Base-by-base conservation (phyloP, 2,113 vertebrate species). In the Jacana jacana region DNA sequence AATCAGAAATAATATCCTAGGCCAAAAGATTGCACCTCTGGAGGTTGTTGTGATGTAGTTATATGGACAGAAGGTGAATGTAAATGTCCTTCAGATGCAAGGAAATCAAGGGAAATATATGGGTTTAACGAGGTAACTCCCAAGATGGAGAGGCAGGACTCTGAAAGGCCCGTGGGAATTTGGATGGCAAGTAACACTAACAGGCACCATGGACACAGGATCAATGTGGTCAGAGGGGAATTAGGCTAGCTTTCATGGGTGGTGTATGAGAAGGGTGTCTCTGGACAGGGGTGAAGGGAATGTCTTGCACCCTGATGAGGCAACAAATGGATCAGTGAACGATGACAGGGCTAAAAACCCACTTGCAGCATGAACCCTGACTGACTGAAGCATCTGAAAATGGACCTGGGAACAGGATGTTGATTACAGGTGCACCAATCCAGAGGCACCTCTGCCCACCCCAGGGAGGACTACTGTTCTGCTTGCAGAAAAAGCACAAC, bases 141-240 rank as follows among this genome's bases (percentile, higher is more conserved):
- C 48, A 60, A 54, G 54, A 71, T 1, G 7, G 39, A 66, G 49
- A 81, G 17, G 17, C 6, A 66, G 31, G 40, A n/a, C 13, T 72
- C 8, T 1, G 2, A 69, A 83, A 12, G 39, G 8, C 11, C 27
- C 0, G 0, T 46, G 28, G 75, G 13, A 64, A 20, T 65, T 54
- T 0, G 1, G 48, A 22, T 4, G 39, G 17, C 25, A 70, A 54
- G 33, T 17, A 46, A 13, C 30, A 49, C 16, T 51, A 64, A 46
- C 46, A 88, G 37, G 9, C 8, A 25, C 30, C 14, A 2, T 2
- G 6, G 42, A 79, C 12, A 33, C 15, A 48, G 9, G 30, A 44
- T 52, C 5, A 4, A 2, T 15, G 19, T 19, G 16, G 3, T 22
- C 2, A 1, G 18, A 79, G 7, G 2, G 25, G n/a, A 16, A 57